Conservation (phyloP, 2,113 vertebrate species). For the Pao palembangensis region DNA sequence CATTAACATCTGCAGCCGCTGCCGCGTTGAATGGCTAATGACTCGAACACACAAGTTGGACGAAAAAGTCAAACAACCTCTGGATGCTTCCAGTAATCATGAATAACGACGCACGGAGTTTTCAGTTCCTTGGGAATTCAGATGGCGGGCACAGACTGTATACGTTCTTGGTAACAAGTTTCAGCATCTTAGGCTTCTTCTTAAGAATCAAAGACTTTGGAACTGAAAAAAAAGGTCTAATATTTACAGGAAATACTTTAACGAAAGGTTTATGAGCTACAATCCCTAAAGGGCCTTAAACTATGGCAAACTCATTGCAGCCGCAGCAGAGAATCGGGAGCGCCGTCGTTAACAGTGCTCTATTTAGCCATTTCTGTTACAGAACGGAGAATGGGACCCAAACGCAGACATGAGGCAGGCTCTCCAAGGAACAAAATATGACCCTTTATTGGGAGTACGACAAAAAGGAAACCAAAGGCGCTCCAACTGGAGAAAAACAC, state of each 20-base stretch:
- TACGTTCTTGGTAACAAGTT: conserved; percentile 21
- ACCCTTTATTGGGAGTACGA: too few species aligned
- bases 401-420: too few species aligned
- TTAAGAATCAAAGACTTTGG: conserved; percentile 41
- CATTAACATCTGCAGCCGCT: conserved; percentile 61
- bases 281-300: conserved; percentile 37
- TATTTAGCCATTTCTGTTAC: too few species aligned
- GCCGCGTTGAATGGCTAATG: conserved; percentile 48
- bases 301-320: conserved; percentile 44
- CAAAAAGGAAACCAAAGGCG: too few species aligned
- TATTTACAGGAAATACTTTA: conserved; percentile 38
- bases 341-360: conserved; percentile 11
- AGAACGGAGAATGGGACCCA: too few species aligned
- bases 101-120: conserved; percentile 48
- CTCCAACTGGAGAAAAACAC: too few species aligned
- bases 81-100: conserved; percentile 42
- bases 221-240: conserved; percentile 38
- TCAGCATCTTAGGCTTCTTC: conserved; percentile 25
- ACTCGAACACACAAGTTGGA: conserved; percentile 40
- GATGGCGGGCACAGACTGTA: conserved; percentile 15
- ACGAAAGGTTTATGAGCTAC: conserved; percentile 50
- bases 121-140: conserved; percentile 43
- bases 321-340: conserved; percentile 27
- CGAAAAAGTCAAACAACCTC: conserved; percentile 45
- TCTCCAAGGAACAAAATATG: too few species aligned